These are phyloP conservation scores for Hydropotes inermis DNA, from an alignment of 2,113 vertebrate genomes.

Conservation along the genomic window DNA sequence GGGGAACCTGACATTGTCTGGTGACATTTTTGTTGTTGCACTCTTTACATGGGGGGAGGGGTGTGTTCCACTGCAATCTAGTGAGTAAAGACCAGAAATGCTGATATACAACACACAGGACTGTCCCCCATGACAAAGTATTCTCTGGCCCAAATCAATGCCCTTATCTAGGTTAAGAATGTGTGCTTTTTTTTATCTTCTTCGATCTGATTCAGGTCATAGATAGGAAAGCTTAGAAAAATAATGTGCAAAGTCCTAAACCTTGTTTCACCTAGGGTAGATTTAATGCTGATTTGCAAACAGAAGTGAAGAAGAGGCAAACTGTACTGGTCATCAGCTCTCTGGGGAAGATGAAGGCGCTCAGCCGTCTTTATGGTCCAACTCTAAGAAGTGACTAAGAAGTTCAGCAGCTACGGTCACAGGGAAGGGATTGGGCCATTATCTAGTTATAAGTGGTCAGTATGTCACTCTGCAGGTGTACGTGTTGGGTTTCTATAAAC, in stretches of 20 bases:
- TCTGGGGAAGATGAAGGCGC: not conserved
- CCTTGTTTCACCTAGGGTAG: not conserved
- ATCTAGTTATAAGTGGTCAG: not conserved
- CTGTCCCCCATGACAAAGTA: not conserved
- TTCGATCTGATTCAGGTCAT: not conserved
- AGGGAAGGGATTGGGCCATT: not conserved
- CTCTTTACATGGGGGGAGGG: not conserved
- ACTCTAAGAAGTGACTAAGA: not conserved
- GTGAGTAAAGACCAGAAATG: not conserved
- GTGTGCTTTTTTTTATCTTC: not conserved
- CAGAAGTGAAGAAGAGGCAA: not conserved
- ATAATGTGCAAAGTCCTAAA: not conserved
- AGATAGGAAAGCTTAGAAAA: not conserved
- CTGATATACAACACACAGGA: not conserved
- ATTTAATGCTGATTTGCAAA: not conserved
- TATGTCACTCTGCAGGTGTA: not conserved
- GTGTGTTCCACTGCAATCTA: not conserved
- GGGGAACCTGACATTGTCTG: not conserved
- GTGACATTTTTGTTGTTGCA: not conserved
- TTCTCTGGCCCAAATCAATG: not conserved
- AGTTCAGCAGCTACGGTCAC: not conserved
- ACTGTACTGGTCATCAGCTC: not conserved
- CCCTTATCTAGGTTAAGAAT: not conserved
- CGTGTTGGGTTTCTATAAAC: not conserved
- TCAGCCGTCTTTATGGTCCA: not conserved